Evolutionary conservation across 2,888 invertebrate species (phyloP).

Genomic region (Candidula unifasciata): DNA sequence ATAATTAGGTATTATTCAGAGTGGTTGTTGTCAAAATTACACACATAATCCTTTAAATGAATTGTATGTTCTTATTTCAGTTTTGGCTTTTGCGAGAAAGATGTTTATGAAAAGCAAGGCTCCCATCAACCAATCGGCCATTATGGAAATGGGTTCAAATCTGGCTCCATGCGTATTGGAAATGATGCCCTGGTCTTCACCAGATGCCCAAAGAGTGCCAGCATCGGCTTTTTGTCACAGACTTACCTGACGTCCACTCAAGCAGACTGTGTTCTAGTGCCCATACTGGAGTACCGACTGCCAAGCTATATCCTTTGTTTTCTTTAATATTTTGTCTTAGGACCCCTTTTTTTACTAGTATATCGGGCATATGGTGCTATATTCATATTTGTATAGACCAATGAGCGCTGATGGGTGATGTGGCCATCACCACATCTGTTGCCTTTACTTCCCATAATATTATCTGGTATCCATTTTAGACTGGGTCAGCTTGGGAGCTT

Average conservation of each 20-base stretch:
- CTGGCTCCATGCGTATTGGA: conserved; percentile 76
- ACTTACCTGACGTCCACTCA: conserved; percentile 68
- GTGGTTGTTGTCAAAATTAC: too few species aligned
- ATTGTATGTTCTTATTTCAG: conserved; percentile 59
- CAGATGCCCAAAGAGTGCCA: conserved; percentile 60
- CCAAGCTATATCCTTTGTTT: conserved; percentile 70
- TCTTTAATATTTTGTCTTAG: not conserved
- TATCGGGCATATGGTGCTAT: too few species aligned
- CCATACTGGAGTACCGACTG: conserved; percentile 71
- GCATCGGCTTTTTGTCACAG: conserved; percentile 75
- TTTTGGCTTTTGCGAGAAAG: conserved; percentile 76
- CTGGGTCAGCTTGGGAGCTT: too few species aligned
- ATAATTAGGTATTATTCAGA: too few species aligned
- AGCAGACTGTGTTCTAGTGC: conserved; percentile 74
- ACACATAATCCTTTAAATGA: not conserved
- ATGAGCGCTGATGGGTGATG: too few species aligned
- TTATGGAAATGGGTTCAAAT: conserved; percentile 77
- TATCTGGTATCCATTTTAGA: too few species aligned
- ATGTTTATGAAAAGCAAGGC: conserved; percentile 61
- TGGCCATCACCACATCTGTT: too few species aligned
- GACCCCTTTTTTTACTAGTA: too few species aligned
- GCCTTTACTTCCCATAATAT: too few species aligned
- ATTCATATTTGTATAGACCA: too few species aligned
- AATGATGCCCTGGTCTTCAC: conserved; percentile 76
- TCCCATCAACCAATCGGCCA: conserved; percentile 74